phyloP scores from a whole-genome alignment of 37 sponge, comb jelly and placozoan genomes.

The Crambe crambe region DNA sequence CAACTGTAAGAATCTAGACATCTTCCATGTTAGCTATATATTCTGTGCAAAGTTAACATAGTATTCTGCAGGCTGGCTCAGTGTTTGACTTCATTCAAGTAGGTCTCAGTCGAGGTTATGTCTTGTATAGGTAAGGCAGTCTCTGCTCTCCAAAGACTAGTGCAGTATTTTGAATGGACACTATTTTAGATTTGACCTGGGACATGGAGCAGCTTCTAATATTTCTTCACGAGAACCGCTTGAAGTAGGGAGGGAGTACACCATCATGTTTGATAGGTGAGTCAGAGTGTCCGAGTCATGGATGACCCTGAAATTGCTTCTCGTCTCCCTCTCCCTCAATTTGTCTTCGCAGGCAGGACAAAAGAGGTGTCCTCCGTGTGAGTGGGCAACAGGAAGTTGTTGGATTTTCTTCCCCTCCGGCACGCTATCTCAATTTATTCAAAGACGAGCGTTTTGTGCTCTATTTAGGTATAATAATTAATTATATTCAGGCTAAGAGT shows the following conservation, averaged over 20 bases:
- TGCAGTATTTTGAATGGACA: no score
- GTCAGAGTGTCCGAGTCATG: neutral
- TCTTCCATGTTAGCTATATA: no score
- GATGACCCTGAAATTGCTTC: no score
- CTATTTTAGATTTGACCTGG: conserved; percentile 63
- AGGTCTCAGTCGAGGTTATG: conserved; percentile 25
- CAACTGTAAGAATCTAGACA: conserved; percentile 6
- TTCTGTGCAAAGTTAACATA: no score
- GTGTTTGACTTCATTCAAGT: conserved; percentile 36
- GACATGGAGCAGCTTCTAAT: conserved; percentile 20
- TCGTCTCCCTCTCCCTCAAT: neutral
- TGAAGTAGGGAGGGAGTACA: conserved; percentile 29
- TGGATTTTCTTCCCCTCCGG: neutral
- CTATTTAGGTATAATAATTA: conserved; percentile 6
- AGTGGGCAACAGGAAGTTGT: conserved; percentile 17
- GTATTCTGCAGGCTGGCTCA: no score
- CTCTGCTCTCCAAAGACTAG: no score
- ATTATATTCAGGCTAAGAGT: neutral
- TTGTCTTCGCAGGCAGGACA: conserved; percentile 18
- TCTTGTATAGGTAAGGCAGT: conserved; percentile 41
- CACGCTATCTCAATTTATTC: neutral
- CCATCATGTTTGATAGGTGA: conserved; percentile 39
- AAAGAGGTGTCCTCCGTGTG: conserved; percentile 23
- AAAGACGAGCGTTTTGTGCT: conserved; percentile 9
- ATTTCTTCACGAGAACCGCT: conserved; percentile 38